Base-by-base conservation (phyloP, 35 echinoderm and acorn worm genomes). In the Hemicentrotus pulcherrimus region DNA sequence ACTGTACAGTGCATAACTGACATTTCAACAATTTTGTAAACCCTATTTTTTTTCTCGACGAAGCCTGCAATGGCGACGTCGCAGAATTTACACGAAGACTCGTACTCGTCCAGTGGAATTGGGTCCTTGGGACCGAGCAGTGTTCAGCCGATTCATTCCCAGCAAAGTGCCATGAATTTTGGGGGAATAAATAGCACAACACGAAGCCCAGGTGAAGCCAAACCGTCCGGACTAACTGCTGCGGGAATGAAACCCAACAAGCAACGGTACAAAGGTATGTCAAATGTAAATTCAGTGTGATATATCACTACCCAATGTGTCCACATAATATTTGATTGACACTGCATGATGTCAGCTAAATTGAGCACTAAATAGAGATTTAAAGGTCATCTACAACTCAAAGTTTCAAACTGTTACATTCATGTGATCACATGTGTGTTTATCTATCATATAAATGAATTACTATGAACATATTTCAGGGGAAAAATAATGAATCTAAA, bases 101-200 rank as follows among this genome's bases (percentile, higher is more conserved):
- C 46, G 30, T 93, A 93, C 30, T 93, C 91, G 48, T 93, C 91
- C 30, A 93, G 91, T 93, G 91, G 91, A 31, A 47, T 93, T 50
- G 91, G 91, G 32, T 93, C 91, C 6, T 18, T 93, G 46, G 91
- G 46, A 93, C 91, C 46, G 45, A 47, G 91, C 24, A 58, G 14
- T n/a, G 91, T 93, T 31, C 91, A 93, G 41, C 91, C 91, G 1
- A 93, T 93, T 58, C 91, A 93, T 93, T 93, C 91, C 46, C 91
- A 93, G 47, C 91, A 93, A 58, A 93, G 91, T 93, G 91, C 91
- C 48, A 58, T 93, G 91, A 93, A 93, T 93, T 93, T 93, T 58
- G 91, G 32, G 48, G 91, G 91, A 50, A 93, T 93, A 93, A 93
- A 93, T 47, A 93, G 91, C 91, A 93, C 91, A 11, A 93, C 91